Percentiles rank a stretch among this genome's conserved stretches.
Conservation (phyloP, 2,797 vertebrate genomes). For the Orestias chungarensis region DNA sequence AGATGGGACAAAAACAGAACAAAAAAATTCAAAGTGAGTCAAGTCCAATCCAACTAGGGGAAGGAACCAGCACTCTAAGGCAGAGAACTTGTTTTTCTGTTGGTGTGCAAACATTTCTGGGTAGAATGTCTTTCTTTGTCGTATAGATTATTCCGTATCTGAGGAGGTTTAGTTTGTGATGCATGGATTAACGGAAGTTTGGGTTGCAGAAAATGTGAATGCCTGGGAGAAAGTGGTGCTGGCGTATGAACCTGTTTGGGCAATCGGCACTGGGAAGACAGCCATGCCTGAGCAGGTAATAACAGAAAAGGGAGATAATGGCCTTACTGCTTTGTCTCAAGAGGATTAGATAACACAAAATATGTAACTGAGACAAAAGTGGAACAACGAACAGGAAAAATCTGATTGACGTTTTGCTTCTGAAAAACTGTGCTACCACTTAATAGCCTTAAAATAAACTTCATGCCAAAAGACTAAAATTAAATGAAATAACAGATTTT, state of each 20-base stretch:
- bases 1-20: slow-evolving; percentile 45
- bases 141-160: not conserved
- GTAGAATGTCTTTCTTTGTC: not conserved
- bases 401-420: not conserved
- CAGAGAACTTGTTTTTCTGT: slow-evolving; percentile 45
- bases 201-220: slow-evolving; percentile 86
- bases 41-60: slow-evolving; percentile 83
- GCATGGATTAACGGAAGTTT: not conserved
- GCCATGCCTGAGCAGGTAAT: slow-evolving; percentile 90
- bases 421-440: not conserved
- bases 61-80: slow-evolving; percentile 84
- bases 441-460: not conserved
- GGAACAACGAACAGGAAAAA: not conserved
- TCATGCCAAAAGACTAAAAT: not conserved
- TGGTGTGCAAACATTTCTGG: not conserved
- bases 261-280: slow-evolving; percentile 92
- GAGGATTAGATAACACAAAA: not conserved
- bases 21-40: slow-evolving; percentile 75
- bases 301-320: not conserved
- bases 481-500: too few species aligned
- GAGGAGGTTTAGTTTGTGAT: not conserved
- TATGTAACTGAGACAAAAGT: not conserved
- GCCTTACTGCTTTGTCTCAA: not conserved
- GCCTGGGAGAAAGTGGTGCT: slow-evolving; percentile 92
- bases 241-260: slow-evolving; percentile 94